Conservation (phyloP, 1,140 invertebrate genomes). For the Polypedilum vanderplanki region DNA sequence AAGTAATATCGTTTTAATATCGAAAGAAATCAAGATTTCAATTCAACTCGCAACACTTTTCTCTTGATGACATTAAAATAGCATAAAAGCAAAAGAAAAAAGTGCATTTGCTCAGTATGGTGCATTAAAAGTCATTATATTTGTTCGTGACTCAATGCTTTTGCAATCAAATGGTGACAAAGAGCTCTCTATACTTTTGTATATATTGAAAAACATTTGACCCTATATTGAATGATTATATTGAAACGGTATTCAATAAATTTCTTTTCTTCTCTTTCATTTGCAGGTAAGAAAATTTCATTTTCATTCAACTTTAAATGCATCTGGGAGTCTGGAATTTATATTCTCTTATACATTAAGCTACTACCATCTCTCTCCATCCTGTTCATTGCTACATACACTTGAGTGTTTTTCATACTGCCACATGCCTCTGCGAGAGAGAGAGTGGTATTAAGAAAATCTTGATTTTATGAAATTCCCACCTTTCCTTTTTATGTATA, state of each 20-base stretch:
- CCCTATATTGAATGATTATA: not conserved
- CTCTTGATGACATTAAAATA: too few species aligned
- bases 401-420: not conserved
- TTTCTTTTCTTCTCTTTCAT: not conserved
- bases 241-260: not conserved
- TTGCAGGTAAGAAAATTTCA: constrained; percentile 11
- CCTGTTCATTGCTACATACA: not conserved
- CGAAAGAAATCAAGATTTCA: too few species aligned
- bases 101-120: too few species aligned
- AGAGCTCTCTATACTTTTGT: not conserved
- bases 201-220: not conserved
- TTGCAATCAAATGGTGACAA: not conserved
- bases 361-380: not conserved
- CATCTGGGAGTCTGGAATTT: constrained; percentile 26
- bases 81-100: too few species aligned
- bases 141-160: too few species aligned
- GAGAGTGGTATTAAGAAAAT: not conserved
- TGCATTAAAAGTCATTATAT: too few species aligned
- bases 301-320: not conserved
- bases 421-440: too few species aligned
- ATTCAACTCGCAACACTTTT: too few species aligned
- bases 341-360: constrained; percentile 7
- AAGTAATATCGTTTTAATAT: too few species aligned
- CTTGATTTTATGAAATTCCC: constrained; percentile 1
- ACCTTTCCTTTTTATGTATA: not conserved